Conservation (phyloP, 2,797 vertebrate genomes). For the Centroberyx gerrardi region DNA sequence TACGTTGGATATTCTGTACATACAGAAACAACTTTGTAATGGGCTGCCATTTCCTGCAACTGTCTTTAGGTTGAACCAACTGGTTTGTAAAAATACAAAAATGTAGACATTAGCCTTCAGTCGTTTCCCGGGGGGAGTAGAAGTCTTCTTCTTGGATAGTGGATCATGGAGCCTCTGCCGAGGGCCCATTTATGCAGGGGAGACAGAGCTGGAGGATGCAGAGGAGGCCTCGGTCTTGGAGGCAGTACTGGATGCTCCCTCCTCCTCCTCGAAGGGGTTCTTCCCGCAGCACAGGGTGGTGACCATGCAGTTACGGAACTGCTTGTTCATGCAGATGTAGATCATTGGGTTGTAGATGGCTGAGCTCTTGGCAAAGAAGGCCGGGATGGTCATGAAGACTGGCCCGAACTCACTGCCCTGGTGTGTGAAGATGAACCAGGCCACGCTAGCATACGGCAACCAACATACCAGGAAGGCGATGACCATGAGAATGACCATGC, state of each 20-base stretch:
- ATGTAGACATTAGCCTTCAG: conserved; percentile 83
- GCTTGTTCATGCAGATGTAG: conserved; percentile 98
- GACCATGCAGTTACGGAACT: conserved; percentile 99
- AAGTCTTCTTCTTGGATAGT: conserved; percentile 76
- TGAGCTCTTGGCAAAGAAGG: conserved; percentile 96
- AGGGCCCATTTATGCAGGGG: conserved; percentile 90
- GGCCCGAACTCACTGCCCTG: conserved; percentile 95
- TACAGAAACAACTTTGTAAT: conserved; percentile 86
- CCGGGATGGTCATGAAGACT: conserved; percentile 94
- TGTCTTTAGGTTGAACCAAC: conserved; percentile 87
- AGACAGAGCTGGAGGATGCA: conserved; percentile 95
- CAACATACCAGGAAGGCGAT: conserved; percentile 92
- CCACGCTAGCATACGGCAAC: conserved; percentile 91
- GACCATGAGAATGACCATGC: conserved; percentile 97
- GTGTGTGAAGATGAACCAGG: conserved; percentile 94
- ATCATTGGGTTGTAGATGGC: conserved; percentile 96
- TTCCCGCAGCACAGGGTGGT: conserved; percentile 98
- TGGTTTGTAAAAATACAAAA: conserved; percentile 86
- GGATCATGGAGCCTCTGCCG: conserved; percentile 50
- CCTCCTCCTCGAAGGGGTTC: conserved; percentile 95
- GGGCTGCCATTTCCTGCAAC: conserved; percentile 82
- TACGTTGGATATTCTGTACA: conserved; percentile 85
- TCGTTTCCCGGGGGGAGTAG: conserved; percentile 81
- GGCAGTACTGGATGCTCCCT: conserved; percentile 88
- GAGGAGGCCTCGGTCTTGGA: conserved; percentile 96